Percentiles rank a stretch among this genome's conserved stretches.
These are phyloP conservation scores for Nymphicus hollandicus DNA, from an alignment of 2,113 vertebrate genomes.

Conservation along the genomic window DNA sequence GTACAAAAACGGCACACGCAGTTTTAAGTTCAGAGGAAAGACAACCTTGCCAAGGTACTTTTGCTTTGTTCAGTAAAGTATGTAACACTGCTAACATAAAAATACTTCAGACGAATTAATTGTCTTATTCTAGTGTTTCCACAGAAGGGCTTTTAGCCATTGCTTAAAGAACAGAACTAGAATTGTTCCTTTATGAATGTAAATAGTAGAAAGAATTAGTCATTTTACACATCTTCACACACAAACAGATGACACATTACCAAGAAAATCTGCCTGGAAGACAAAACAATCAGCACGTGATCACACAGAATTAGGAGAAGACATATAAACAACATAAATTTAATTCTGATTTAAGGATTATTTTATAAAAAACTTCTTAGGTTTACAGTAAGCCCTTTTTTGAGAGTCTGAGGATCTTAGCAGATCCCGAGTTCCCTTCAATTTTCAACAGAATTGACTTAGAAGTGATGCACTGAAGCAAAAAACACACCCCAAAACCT, in stretches of 20 bases:
- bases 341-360: neutral
- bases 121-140: neutral
- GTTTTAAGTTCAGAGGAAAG: neutral
- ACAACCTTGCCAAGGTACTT: neutral
- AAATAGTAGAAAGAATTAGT: conserved; percentile 41
- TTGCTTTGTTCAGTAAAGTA: neutral
- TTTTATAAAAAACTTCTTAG: neutral
- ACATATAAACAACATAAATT: neutral
- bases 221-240: conserved; percentile 29
- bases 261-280: conserved; percentile 28
- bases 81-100: neutral
- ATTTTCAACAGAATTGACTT: neutral
- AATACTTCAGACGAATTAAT: neutral
- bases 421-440: neutral
- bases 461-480: neutral
- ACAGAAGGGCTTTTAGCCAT: neutral
- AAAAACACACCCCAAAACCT: neutral
- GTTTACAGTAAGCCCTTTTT: neutral
- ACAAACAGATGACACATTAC: conserved; percentile 37
- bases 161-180: conserved; percentile 8
- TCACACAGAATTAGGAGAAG: neutral
- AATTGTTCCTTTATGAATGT: conserved; percentile 6
- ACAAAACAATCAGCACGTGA: conserved; percentile 11
- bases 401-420: neutral
- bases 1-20: neutral